These are phyloP conservation scores for Ginglymostoma cirratum DNA, from an alignment of 2,113 vertebrate species.

Conservation along the genomic window DNA sequence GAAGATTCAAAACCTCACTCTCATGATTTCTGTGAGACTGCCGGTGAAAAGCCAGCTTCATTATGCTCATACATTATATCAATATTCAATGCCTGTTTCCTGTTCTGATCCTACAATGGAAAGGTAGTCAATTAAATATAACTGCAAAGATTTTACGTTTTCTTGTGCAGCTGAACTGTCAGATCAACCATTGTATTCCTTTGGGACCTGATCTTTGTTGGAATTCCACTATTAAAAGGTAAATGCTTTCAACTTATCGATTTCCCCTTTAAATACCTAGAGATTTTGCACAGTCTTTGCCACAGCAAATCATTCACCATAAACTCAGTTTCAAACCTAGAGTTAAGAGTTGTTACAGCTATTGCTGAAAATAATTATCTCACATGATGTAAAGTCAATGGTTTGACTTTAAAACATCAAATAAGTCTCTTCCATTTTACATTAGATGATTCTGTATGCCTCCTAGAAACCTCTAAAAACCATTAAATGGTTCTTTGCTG, in stretches of 20 bases:
- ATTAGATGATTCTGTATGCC: neutral
- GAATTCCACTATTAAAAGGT: neutral
- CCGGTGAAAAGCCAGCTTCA: neutral
- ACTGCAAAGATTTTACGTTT: neutral
- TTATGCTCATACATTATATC: neutral
- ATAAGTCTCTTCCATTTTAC: neutral
- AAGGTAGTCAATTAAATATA: neutral
- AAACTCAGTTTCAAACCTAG: neutral
- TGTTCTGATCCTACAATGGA: neutral
- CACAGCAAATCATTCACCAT: neutral
- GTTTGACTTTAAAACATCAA: neutral
- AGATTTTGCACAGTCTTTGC: neutral
- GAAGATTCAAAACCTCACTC: neutral
- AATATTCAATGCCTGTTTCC: neutral
- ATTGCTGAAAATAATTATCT: neutral
- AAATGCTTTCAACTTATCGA: neutral
- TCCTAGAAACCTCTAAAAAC: neutral
- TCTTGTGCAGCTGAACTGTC: neutral
- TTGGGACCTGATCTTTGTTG: neutral
- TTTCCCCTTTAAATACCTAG: neutral
- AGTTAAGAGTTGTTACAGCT: neutral
- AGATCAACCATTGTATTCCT: neutral
- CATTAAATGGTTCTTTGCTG: neutral
- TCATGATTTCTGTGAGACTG: neutral
- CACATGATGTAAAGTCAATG: neutral